Percentiles rank a stretch among this genome's conserved stretches.
Conservation (phyloP, 2,113 vertebrate species). For the Nematolebias whitei region DNA sequence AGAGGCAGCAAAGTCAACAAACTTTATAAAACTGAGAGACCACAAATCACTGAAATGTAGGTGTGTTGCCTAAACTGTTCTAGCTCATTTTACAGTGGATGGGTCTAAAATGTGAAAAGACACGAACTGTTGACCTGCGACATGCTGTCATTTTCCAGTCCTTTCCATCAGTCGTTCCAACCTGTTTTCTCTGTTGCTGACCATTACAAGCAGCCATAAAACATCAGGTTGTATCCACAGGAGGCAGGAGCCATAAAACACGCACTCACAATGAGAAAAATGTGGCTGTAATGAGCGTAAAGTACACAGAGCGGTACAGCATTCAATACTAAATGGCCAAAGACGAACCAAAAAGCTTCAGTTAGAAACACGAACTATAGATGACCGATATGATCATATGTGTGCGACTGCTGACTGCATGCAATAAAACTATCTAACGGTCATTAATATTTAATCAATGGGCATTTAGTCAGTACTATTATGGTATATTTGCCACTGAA, state of each 20-base stretch:
- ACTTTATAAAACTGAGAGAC: no score
- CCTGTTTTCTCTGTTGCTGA: constrained; percentile 8
- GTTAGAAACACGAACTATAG: constrained; percentile 9
- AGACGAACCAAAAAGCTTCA: constrained; percentile 17
- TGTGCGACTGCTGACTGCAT: constrained; percentile 12
- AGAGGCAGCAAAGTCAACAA: no score
- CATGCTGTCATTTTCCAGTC: neutral
- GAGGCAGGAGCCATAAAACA: constrained; percentile 56
- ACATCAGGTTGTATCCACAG: constrained; percentile 40
- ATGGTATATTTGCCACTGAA: neutral
- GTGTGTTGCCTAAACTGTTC: no score
- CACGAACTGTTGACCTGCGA: neutral
- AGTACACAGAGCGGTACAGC: constrained; percentile 29
- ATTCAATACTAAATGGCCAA: constrained; percentile 21
- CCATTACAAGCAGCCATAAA: constrained; percentile 39
- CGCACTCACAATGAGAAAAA: constrained; percentile 16
- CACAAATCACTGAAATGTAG: no score
- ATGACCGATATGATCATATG: constrained; percentile 9
- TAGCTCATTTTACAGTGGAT: neutral
- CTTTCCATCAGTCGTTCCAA: neutral
- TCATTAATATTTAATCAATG: constrained; percentile 37
- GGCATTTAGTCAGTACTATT: constrained; percentile 9
- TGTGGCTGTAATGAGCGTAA: constrained; percentile 38
- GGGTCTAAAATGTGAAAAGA: neutral
- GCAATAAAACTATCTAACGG: constrained; percentile 40